These are phyloP conservation scores for Microplitis deprimator DNA, from an alignment of 2,888 invertebrate genomes.

Conservation along the genomic window DNA sequence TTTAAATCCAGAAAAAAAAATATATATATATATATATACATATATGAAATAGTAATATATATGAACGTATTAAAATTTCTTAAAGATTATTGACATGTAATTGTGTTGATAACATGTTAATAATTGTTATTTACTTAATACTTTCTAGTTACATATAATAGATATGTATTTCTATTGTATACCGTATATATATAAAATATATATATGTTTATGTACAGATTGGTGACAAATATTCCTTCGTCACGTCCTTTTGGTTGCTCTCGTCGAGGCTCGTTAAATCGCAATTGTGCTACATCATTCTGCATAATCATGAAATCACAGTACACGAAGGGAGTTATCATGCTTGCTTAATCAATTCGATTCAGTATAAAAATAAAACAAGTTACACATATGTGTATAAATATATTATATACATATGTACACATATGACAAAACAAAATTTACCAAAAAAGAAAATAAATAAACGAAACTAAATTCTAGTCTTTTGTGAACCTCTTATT, in stretches of 20 bases:
- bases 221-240: conserved; percentile 52
- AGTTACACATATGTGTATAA: conserved; percentile 12
- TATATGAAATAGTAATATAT: not conserved
- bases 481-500: conserved; percentile 1
- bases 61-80: not conserved
- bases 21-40: too few species aligned
- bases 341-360: conserved; percentile 46
- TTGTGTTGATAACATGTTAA: not conserved
- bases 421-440: conserved; percentile 14
- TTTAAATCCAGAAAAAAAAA: too few species aligned
- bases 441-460: not conserved
- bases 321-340: conserved; percentile 42
- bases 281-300: conserved; percentile 54
- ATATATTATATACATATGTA: conserved; percentile 23
- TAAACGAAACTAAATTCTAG: not conserved
- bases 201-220: conserved; percentile 36
- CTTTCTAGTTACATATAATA: not conserved
- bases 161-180: conserved; percentile 12
- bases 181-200: conserved; percentile 25
- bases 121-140: not conserved
- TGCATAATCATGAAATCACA: conserved; percentile 52
- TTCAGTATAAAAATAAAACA: conserved; percentile 39
- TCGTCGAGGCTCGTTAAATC: conserved; percentile 54
- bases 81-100: not conserved
- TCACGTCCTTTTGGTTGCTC: conserved; percentile 51